Evolutionary conservation across 2,888 invertebrate genomes (phyloP).

Genomic region (Temnothorax rugatulus): DNA sequence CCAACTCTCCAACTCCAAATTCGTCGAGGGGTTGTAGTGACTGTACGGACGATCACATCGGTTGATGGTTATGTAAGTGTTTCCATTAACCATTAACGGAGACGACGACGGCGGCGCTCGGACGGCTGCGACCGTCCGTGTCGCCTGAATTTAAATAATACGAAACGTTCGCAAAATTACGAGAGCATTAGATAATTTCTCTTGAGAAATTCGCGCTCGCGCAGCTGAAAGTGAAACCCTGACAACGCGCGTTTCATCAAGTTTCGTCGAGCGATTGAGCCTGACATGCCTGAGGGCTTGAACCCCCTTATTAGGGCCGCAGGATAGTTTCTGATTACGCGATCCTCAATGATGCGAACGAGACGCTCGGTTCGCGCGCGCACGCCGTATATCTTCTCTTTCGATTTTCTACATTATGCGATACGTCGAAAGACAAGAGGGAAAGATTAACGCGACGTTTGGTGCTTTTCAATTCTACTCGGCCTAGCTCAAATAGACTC

Average conservation of each 20-base stretch:
- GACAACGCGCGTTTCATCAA: not conserved
- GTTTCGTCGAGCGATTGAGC: conserved; percentile 11
- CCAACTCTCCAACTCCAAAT: conserved; percentile 97
- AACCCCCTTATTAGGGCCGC: not conserved
- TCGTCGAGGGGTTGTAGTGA: conserved; percentile 98
- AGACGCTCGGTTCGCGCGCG: conserved; percentile 33
- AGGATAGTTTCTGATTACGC: not conserved
- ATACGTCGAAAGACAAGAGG: conserved; percentile 18
- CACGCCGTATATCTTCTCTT: conserved; percentile 17
- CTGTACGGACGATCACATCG: conserved; percentile 77
- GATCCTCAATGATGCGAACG: not conserved
- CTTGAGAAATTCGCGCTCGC: conserved; percentile 12
- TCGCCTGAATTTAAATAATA: conserved; percentile 52
- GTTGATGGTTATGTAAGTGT: conserved; percentile 67
- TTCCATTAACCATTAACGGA: conserved; percentile 63
- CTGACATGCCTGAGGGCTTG: not conserved
- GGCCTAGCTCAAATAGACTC: conserved; percentile 54
- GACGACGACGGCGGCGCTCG: conserved; percentile 57
- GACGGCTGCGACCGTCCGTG: conserved; percentile 56
- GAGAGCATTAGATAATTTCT: conserved; percentile 36
- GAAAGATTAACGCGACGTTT: conserved; percentile 27
- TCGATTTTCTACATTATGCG: conserved; percentile 33
- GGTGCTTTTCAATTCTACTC: conserved; percentile 50
- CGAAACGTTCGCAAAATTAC: conserved; percentile 8
- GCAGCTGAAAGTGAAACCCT: conserved; percentile 28